Evolutionary conservation across 2,797 vertebrate genomes (phyloP).

Genomic region (Gallinago nigripennis): DNA sequence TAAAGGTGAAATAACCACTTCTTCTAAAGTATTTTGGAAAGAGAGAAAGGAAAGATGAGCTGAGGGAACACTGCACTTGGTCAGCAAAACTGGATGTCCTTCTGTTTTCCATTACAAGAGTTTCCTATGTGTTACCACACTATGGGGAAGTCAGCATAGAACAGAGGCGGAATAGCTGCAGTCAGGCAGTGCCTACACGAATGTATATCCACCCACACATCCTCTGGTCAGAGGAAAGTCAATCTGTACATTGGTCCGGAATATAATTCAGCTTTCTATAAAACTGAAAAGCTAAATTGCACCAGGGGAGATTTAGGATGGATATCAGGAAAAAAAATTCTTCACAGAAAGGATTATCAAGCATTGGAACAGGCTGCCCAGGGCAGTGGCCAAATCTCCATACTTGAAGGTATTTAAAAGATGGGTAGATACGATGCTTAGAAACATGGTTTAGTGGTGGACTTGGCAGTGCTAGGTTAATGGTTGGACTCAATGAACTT

Average conservation of each 20-base stretch:
- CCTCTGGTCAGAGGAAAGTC: not conserved
- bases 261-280: not conserved
- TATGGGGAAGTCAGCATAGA: not conserved
- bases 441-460: not conserved
- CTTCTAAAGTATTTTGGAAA: not conserved
- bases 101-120: not conserved
- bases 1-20: not conserved
- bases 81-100: not conserved
- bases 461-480: not conserved
- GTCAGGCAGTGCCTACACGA: too few species aligned
- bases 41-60: not conserved
- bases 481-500: not conserved
- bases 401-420: not conserved
- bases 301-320: not conserved
- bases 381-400: not conserved
- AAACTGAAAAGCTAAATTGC: not conserved
- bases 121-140: accelerated
- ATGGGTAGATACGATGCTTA: not conserved
- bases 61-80: not conserved
- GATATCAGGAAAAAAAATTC: not conserved
- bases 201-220: accelerated
- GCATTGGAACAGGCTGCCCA: not conserved
- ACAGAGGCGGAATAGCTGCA: not conserved
- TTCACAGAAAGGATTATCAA: not conserved
- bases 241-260: not conserved